These are phyloP conservation scores for Bombycilla garrulus DNA, from an alignment of 2,113 vertebrate species.

Conservation along the genomic window DNA sequence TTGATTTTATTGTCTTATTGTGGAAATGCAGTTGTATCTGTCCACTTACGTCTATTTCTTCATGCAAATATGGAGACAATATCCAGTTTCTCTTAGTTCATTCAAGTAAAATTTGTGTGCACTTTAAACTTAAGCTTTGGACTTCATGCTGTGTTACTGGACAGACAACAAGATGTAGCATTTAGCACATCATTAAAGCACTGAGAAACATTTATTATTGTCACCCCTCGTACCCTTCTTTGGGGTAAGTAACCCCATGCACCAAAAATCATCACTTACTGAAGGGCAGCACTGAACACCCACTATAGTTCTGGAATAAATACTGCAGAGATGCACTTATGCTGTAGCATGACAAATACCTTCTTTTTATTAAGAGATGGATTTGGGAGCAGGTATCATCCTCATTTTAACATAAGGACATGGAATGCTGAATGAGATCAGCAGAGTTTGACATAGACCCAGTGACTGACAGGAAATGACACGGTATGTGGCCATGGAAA, in stretches of 20 bases:
- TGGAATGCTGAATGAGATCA: neutral
- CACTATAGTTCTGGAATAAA: neutral
- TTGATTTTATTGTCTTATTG: neutral
- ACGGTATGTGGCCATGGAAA: neutral
- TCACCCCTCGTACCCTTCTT: neutral
- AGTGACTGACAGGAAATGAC: neutral
- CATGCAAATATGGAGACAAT: neutral
- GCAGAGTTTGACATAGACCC: neutral
- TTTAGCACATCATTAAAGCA: neutral
- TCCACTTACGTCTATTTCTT: neutral
- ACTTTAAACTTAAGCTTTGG: neutral
- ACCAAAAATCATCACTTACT: neutral
- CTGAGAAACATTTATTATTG: neutral
- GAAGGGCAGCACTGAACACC: neutral
- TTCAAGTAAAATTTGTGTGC: neutral
- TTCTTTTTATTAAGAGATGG: neutral
- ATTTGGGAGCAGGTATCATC: neutral
- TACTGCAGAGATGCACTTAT: neutral
- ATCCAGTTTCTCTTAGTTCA: neutral
- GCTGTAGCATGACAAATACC: neutral
- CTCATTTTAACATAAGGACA: neutral
- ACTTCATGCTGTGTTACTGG: neutral
- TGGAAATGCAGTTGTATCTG: neutral
- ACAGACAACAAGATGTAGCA: neutral
- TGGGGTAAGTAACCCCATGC: neutral